Base-by-base conservation (phyloP, 2,113 vertebrate genomes). In the Aegithalos caudatus region DNA sequence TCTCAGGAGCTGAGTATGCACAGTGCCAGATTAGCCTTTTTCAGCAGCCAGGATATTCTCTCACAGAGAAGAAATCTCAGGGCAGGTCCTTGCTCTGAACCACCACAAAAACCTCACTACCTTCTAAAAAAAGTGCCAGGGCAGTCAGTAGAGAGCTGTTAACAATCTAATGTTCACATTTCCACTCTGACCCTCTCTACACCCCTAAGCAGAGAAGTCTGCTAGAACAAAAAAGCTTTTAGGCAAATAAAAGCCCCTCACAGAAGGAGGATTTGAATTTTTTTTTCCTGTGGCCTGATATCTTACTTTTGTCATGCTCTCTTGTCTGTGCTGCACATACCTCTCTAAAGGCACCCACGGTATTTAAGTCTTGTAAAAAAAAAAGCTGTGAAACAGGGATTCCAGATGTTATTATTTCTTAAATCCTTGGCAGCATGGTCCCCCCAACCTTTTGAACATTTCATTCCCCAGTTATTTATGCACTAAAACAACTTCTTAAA, bases 401-500 rank as follows among this genome's bases (percentile, higher is more conserved):
- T 95, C 51, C 66, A 87, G 94, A 80, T 62, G 60, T 45, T 65
- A 83, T 81, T 94, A 82, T 92, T 95, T 94, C 85, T 89, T 77
- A 62, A 92, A 92, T 77, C 76, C 84, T 90, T 47, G 60, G 11
- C 24, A 94, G 38, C 29, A 78, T 38, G 45, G 35, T 90, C 77
- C 92, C 25, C 48, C 10, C 72, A 89, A 77, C 40, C 57, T 67
- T 90, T 27, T 64, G 85, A 94, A 86, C 73, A 81, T 93, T 88
- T 95, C 44, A 94, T 87, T 92, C 60, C 88, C 51, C 57, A 66
- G 50, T 92, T 91, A 84, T 45, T 72, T 44, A 82, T 28, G 45
- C 24, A 90, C 60, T 73, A 77, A 95, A 97, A 40, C 67, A 88
- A 92, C 58, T 96, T 81, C 48, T 96, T 88, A 92, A 93, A 88